Evolutionary conservation across 2,113 vertebrate species (phyloP), one percentile per base, ranked within the genome.

Genomic region (Otocyon megalotis): DNA sequence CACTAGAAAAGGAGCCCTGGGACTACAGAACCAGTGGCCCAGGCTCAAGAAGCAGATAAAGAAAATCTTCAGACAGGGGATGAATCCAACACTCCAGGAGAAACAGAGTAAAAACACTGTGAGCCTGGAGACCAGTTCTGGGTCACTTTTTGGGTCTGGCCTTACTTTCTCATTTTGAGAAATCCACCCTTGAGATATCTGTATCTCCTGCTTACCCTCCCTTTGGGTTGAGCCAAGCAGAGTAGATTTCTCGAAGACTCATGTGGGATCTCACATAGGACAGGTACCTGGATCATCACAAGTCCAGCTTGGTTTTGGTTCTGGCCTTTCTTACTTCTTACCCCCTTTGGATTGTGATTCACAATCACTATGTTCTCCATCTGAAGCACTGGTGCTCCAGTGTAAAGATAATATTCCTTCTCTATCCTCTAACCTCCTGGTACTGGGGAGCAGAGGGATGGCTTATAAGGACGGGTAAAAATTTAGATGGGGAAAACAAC

Each of bases 31-130:
- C 22, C 1, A 3, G n/a, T 5, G 28, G 54, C 24, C 37, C 17
- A 5, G 2, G 7, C 6, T 14, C 28, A 58, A 28, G 65, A 24
- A 20, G 65, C 14, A 50, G 56, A 32, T 15, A 2, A n/a, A 92
- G 22, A n/a, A 15, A 15, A 63, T 88, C 28, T 17, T 35, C 77
- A 54, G 22, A n/a, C 58, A 22, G 48, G 43, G 10, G 37, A 22
- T 1, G 10, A 4, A 24, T 10, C 1, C 10, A 3, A 3, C 0
- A 10, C 8, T 2, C 37, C 2, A 16, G 19, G 26, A 62, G 53
- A 9, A 50, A 17, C 19, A 32, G 13, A 15, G 6, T 8, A 9
- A 12, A 12, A 0, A 30, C 8, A 1, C 17, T 0, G 3, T 1
- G 11, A 62, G 22, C 50, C n/a, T 5, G 48, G 14, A 3, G 63